phyloP scores from a whole-genome alignment of 2,113 vertebrate genomes.

The Siphamia tubifer region DNA sequence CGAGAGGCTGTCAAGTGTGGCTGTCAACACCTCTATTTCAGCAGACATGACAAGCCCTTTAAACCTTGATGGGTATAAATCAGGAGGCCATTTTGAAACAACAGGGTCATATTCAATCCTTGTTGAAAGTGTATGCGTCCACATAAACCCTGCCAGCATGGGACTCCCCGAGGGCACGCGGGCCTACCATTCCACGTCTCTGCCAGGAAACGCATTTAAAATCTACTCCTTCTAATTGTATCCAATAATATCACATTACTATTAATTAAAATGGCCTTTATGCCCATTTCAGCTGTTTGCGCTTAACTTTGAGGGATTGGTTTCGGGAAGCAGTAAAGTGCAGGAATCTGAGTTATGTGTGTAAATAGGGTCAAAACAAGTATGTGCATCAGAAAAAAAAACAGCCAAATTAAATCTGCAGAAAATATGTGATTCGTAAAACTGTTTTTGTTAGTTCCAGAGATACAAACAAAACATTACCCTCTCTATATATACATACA shows the following conservation, averaged over 20 bases:
- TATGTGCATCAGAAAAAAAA: too few relatives aligned
- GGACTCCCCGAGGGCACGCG: conserved; percentile 54
- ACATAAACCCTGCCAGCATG: conserved; percentile 74
- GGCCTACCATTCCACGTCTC: conserved; percentile 35
- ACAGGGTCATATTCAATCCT: conserved; percentile 76
- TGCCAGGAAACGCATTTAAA: conserved; percentile 37
- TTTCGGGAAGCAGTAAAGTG: background rate
- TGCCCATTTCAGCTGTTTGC: background rate
- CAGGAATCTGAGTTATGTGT: background rate
- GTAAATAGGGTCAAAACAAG: too few relatives aligned
- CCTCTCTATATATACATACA: too few relatives aligned
- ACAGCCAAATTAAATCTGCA: background rate
- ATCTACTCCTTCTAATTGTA: conserved; percentile 19
- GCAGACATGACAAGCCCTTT: conserved; percentile 73
- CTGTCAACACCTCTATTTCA: conserved; percentile 82
- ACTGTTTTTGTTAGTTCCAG: background rate
- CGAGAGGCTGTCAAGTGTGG: conserved; percentile 71
- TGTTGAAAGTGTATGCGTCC: conserved; percentile 68
- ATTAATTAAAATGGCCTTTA: background rate
- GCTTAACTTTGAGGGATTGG: background rate
- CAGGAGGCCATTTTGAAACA: conserved; percentile 80
- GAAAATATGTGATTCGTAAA: background rate
- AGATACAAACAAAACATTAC: background rate
- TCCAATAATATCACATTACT: conserved; percentile 9
- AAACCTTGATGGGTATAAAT: conserved; percentile 80